phyloP scores from a whole-genome alignment of 2,888 invertebrate genomes.

The Margaritifera margaritifera region DNA sequence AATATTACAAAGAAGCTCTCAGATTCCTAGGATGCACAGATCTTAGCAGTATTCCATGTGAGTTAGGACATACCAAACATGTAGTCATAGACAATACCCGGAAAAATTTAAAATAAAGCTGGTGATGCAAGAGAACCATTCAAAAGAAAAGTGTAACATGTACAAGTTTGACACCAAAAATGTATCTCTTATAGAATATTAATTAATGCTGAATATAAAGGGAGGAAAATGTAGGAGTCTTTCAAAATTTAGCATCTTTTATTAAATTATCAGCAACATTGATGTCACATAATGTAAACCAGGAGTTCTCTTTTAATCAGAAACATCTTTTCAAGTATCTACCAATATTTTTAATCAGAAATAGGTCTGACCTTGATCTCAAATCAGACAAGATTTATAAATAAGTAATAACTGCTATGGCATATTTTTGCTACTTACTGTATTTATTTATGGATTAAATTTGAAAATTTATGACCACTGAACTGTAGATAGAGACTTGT shows the following conservation, averaged over 20 bases:
- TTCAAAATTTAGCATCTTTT: neutral
- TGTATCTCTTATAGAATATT: neutral
- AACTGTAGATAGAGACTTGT: too few species aligned
- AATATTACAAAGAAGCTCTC: conserved; percentile 95
- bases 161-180: neutral
- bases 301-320: too few species aligned
- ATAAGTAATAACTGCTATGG: too few species aligned
- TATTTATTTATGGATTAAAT: too few species aligned
- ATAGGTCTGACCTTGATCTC: too few species aligned
- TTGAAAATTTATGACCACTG: too few species aligned
- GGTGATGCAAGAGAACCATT: neutral
- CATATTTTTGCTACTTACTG: too few species aligned
- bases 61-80: neutral
- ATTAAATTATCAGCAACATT: neutral
- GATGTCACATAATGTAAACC: too few species aligned
- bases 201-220: neutral
- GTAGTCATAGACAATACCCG: neutral
- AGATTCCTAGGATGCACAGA: conserved; percentile 84
- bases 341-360: too few species aligned
- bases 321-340: too few species aligned
- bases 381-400: too few species aligned
- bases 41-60: conserved; percentile 78
- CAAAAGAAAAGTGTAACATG: neutral
- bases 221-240: neutral
- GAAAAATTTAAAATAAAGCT: neutral